phyloP scores from a whole-genome alignment of 2,113 vertebrate genomes.

The Pygoscelis antarcticus region DNA sequence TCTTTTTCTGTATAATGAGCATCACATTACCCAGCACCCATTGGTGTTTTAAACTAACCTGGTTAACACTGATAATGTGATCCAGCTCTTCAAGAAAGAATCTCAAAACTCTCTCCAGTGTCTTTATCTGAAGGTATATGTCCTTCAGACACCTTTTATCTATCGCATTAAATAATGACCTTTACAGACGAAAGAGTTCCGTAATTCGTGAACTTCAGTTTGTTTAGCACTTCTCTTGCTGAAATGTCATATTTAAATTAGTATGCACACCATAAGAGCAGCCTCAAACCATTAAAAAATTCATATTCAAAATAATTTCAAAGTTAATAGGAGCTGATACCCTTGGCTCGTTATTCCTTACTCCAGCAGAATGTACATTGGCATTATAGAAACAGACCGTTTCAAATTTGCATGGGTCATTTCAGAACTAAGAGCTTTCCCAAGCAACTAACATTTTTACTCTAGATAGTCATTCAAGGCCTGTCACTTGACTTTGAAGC shows the following conservation, averaged over 20 bases:
- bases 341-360: not conserved
- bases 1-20: not conserved
- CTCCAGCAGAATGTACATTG: not conserved
- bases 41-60: not conserved
- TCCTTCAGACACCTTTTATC: not conserved
- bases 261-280: not conserved
- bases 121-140: not conserved
- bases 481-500: not conserved
- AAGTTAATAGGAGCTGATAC: not conserved
- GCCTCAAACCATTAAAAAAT: conserved; percentile 3
- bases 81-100: not conserved
- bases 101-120: not conserved
- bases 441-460: not conserved
- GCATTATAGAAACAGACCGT: not conserved
- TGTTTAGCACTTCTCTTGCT: not conserved
- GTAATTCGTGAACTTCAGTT: not conserved
- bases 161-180: not conserved
- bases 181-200: not conserved
- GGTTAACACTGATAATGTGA: not conserved
- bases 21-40: not conserved
- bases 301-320: conserved; percentile 21
- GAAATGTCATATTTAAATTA: conserved; percentile 50
- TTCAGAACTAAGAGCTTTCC: not conserved
- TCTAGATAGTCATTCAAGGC: not conserved
- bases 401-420: not conserved